Evolutionary conservation across 2,113 vertebrate species (phyloP).

Genomic region (Leptobrachium ailaonicum): DNA sequence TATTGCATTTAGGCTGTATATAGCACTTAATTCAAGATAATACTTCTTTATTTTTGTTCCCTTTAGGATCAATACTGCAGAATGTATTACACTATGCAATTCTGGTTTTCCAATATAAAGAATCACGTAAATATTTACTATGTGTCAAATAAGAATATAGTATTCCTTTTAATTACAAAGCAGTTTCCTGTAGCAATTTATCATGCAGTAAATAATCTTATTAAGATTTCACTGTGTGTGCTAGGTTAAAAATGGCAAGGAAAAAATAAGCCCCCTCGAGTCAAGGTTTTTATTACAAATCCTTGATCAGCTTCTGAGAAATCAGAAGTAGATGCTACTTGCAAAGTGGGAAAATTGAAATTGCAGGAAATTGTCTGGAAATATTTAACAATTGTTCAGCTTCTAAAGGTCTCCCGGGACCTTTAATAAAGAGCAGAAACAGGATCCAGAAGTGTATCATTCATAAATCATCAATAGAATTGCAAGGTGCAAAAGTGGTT

Average conservation of each 20-base stretch:
- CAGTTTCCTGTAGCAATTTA: constrained; percentile 9
- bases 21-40: not conserved
- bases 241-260: not conserved
- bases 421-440: not conserved
- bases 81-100: not conserved
- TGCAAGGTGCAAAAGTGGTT: too few species aligned
- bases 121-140: constrained; percentile 31
- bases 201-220: constrained; percentile 30
- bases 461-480: too few species aligned
- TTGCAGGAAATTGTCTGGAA: constrained; percentile 3
- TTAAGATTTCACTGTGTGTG: constrained; percentile 30
- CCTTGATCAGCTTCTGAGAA: not conserved
- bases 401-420: not conserved
- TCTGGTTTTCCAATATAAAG: not conserved
- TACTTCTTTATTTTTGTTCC: too few species aligned
- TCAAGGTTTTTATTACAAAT: constrained; percentile 35
- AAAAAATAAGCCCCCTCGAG: constrained; percentile 21
- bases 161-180: constrained; percentile 32
- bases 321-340: constrained; percentile 9
- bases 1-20: not conserved
- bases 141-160: constrained; percentile 22
- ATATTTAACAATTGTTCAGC: constrained; percentile 20
- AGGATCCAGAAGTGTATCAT: not conserved
- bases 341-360: constrained; percentile 20
- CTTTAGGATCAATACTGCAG: not conserved